phyloP scores from a whole-genome alignment of 2,888 invertebrate genomes.

The Eupsilia transversa region DNA sequence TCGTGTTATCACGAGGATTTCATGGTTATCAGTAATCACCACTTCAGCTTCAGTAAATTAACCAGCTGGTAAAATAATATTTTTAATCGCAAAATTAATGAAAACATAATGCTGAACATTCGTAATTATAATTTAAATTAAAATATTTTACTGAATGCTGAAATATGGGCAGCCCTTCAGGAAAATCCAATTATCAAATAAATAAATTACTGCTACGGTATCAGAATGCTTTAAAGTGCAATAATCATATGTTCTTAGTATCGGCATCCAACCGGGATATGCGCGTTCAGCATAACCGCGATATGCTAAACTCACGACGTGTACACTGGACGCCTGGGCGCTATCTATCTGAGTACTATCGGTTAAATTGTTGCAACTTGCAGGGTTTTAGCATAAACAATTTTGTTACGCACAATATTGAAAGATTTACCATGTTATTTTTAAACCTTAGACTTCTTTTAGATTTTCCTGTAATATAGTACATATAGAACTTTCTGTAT shows the following conservation, averaged over 20 bases:
- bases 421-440: too few relatives aligned
- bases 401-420: too few relatives aligned
- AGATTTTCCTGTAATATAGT: too few relatives aligned
- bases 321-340: neutral
- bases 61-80: neutral
- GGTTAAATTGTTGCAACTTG: neutral
- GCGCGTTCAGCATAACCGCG: too few relatives aligned
- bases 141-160: conserved; percentile 27
- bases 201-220: conserved; percentile 34
- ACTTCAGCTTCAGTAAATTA: neutral
- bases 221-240: conserved; percentile 47
- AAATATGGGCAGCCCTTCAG: conserved; percentile 18
- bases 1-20: neutral
- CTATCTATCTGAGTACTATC: neutral
- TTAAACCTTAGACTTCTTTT: too few relatives aligned
- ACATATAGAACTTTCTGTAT: too few relatives aligned
- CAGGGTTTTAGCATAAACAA: neutral
- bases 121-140: conserved; percentile 26
- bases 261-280: neutral
- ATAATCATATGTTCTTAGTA: conserved; percentile 28
- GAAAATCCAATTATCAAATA: conserved; percentile 33
- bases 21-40: too few relatives aligned
- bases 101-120: conserved; percentile 18
- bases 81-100: conserved; percentile 24
- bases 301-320: conserved; percentile 16